Base-by-base conservation (phyloP, 2,113 vertebrate genomes). In the Axis porcinus region DNA sequence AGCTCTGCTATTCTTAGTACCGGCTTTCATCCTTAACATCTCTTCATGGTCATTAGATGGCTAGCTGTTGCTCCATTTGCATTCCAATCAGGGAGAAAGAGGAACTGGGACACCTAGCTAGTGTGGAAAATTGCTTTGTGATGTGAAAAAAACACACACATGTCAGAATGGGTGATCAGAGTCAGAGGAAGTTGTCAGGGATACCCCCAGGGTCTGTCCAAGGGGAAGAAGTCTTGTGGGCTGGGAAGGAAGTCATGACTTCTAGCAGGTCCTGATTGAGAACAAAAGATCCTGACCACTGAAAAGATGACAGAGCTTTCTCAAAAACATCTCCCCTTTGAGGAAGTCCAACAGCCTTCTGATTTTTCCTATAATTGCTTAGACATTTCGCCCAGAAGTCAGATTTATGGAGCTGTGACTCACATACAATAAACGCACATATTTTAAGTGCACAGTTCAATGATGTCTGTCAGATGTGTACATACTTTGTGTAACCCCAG, bases 141-240 rank as follows among this genome's bases (percentile, higher is more conserved):
- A 23, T 58, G 21, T 60, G 54, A 79, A 58, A 33, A 23, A 79
- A 17, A 7, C 40, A 43, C 19, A n/a, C 54, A 60, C 40, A 23
- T 25, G 23, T 58, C 40, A 74, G 50, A 79, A 60, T n/a, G 5
- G 54, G 54, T 60, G 54, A 79, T n/a, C 3, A 45, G 30, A 5
- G 9, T 60, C 13, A 36, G n/a, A n/a, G 6, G 45, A n/a, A 4
- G 6, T 40, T 43, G 1, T 54, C 0, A 0, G 27, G 57, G 67
- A 40, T 2, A 19, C 4, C 64, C 67, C 4, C 0, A 7, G 95
- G 52, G 43, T 52, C 70, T 54, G 1, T 5, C 14, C 9, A 2
- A 3, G n/a, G 50, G 11, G 19, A 14, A 17, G 43, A 50, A 50
- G 7, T 50, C 87, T 81, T 21, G 43, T 45, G 52, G 27, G 14